A percentile compares a stretch with the other conserved stretches of the same genome.
Evolutionary conservation across 2,797 vertebrate genomes (phyloP).

Genomic region (Rhinophrynus dorsalis): DNA sequence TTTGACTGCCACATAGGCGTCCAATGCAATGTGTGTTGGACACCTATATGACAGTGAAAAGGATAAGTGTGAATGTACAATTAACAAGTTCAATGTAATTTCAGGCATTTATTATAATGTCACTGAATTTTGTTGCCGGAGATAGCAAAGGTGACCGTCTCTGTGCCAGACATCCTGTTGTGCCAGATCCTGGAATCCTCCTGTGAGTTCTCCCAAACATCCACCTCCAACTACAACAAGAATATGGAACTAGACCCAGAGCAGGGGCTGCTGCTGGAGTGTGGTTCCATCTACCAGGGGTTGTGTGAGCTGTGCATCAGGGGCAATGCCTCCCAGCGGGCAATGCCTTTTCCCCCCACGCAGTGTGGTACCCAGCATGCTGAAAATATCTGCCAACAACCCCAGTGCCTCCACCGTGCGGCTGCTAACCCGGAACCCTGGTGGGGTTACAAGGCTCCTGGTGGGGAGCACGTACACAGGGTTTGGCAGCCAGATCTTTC

Average conservation of each 20-base stretch:
- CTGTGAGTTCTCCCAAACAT: conserved; percentile 85
- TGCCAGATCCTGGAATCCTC: conserved; percentile 95
- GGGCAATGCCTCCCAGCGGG: conserved; percentile 85
- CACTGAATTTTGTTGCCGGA: conserved; percentile 79
- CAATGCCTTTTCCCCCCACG: conserved; percentile 84
- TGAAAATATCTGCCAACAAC: conserved; percentile 95
- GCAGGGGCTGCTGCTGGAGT: conserved; percentile 86
- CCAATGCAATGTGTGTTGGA: no score
- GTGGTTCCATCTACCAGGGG: conserved; percentile 92
- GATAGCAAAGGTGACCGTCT: conserved; percentile 83
- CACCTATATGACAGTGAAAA: no score
- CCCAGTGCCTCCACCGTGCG: conserved; percentile 94
- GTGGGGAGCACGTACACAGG: conserved; percentile 95
- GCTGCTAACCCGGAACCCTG: conserved; percentile 79
- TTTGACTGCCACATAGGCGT: no score
- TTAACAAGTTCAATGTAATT: no score
- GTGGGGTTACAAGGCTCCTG: conserved; percentile 75
- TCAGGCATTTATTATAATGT: no score
- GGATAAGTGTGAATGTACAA: no score
- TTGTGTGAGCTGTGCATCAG: conserved; percentile 88
- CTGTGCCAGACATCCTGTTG: conserved; percentile 89
- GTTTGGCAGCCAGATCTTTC: conserved; percentile 88
- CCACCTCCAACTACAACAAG: conserved; percentile 95
- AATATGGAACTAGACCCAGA: conserved; percentile 86
- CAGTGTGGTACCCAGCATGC: conserved; percentile 95